These are phyloP conservation scores for Odobenus rosmarus DNA, from an alignment of 2,113 vertebrate species.

Conservation along the genomic window DNA sequence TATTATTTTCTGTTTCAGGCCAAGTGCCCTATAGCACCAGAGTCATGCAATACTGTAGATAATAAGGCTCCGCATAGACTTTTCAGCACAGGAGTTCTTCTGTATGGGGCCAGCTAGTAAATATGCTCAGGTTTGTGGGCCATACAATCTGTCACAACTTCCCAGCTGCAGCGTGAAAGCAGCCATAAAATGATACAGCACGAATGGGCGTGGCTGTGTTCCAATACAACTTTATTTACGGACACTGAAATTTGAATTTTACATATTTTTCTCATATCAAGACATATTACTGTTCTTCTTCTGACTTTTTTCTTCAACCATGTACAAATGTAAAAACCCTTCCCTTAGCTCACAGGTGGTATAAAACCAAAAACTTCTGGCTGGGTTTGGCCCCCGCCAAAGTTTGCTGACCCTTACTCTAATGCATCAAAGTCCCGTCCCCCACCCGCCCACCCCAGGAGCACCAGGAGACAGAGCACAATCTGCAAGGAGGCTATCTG, in stretches of 20 bases:
- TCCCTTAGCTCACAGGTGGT: neutral
- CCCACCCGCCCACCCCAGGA: neutral
- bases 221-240: neutral
- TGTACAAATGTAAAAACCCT: neutral
- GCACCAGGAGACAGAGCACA: neutral
- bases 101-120: neutral
- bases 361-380: neutral
- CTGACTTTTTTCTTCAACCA: neutral
- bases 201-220: neutral
- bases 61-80: neutral
- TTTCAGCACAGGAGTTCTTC: neutral
- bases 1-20: neutral
- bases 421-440: neutral
- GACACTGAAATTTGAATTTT: neutral
- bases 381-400: neutral
- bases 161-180: neutral
- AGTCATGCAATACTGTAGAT: neutral
- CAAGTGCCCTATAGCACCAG: neutral
- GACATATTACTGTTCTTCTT: neutral
- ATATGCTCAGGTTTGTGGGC: neutral
- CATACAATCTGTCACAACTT: neutral
- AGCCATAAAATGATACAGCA: neutral
- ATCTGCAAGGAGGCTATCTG: slow-evolving; percentile 20
- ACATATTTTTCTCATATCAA: neutral
- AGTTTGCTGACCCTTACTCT: neutral